Percentiles rank a stretch among this genome's conserved stretches.
phyloP scores from a whole-genome alignment of 2,888 invertebrate species.

The Hymenopus coronatus region DNA sequence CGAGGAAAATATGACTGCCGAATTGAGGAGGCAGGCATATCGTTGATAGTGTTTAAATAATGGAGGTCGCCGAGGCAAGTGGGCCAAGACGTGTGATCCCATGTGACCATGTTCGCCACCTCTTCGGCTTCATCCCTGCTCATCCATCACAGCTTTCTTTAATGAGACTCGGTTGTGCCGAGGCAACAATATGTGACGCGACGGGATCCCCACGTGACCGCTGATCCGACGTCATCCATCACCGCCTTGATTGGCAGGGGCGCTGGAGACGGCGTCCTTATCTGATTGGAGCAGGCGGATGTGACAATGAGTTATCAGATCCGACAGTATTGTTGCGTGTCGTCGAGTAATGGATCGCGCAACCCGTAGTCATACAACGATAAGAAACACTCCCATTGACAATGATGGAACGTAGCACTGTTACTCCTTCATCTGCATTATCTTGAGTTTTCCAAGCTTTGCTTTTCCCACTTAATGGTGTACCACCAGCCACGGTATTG shows the following conservation, averaged over 20 bases:
- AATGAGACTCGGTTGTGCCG: background rate
- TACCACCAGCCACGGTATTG: background rate
- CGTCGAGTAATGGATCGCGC: background rate
- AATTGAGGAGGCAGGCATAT: too few species aligned
- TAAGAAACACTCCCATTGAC: background rate
- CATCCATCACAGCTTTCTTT: background rate
- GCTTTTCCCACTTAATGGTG: background rate
- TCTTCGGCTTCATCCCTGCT: background rate
- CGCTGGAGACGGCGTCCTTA: background rate
- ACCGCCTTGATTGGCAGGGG: slow-evolving; percentile 23
- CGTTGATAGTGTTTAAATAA: background rate
- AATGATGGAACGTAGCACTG: background rate
- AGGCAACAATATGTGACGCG: slow-evolving; percentile 12
- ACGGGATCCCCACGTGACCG: slow-evolving; percentile 21
- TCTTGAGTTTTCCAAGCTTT: background rate
- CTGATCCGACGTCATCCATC: slow-evolving; percentile 24
- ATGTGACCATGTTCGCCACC: background rate
- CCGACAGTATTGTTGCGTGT: background rate
- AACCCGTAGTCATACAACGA: background rate
- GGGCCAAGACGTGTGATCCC: background rate
- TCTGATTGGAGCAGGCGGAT: background rate
- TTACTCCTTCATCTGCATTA: background rate
- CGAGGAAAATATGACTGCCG: too few species aligned
- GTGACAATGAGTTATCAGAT: slow-evolving; percentile 12
- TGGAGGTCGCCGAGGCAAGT: background rate